Base-by-base conservation (phyloP, 2,113 vertebrate genomes). In the Tauraco erythrolophus region DNA sequence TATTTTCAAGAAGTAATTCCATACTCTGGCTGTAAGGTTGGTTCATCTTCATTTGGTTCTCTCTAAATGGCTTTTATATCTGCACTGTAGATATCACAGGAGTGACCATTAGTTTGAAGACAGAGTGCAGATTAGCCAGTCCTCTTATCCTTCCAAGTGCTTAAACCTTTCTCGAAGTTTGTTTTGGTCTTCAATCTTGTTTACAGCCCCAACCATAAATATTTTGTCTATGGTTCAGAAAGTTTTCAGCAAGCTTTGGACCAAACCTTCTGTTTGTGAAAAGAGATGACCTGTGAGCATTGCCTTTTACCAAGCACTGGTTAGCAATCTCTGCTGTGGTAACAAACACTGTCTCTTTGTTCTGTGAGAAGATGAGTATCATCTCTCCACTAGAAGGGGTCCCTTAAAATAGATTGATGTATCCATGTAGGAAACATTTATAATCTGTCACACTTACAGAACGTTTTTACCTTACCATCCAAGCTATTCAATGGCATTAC, bases 1-100 rank as follows among this genome's bases (percentile, higher is more conserved):
- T 75, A 78, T 89, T 96, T 79, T 82, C 61, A 19, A 81, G 89
- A 75, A 91, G 85, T 54, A 68, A 87, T 92, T 91, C 74, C 53
- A 6, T 24, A 14, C 65, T 50, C 35, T 61, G 61, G 41, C 69
- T 82, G 2, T n/a, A 39, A 35, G 33, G 66, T 57, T 95, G 33
- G 66, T 57, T 95, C 56, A 66, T 83, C 61, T 82, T 48, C 46
- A 11, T 35, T 43, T 2, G 0, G 2, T 70, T 86, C 60, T 27
- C 58, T 70, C 62, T 27, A 46, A 83, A 83, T 45, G 56, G 28
- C 5, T 95, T 93, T 95, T 89, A 14, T 81, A 19, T 15, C 93
- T 72, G 43, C 16, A 17, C 56, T 78, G 66, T 57, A 54, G 72
- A 19, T 27, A 53, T 27, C 54, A 25, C 24, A n/a, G 35, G 16